Base-by-base conservation (phyloP, 1,140 invertebrate species). In the Brachionus koreanus region DNA sequence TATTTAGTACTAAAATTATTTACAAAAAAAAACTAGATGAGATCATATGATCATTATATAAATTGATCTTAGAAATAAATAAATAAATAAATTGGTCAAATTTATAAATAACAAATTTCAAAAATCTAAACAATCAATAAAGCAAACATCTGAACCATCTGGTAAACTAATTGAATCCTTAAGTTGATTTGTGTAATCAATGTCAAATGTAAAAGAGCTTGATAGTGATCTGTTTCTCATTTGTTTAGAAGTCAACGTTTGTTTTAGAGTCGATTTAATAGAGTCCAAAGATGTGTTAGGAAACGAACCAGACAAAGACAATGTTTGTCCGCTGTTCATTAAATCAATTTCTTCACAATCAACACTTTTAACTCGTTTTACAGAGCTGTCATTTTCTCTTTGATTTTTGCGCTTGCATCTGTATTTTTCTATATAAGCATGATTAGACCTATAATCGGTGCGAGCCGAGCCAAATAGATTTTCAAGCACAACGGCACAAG, bases 341-440 rank as follows among this genome's bases (percentile, higher is more conserved):
- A 39, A 43, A 19, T 39, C 35, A 37, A 69, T 39, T 69, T 69
- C 65, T 37, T 69, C 65, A 23, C 65, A 16, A 39, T 69, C 65
- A 16, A 69, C 16, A 39, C 65, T 69, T 33, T 69, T 69, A 69
- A 69, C 65, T 9, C 65, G 33, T 9, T 69, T 69, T 4, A 69
- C 29, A 43, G n/a, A 39, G n/a, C 1, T 29, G 16, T 39, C 2
- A 1, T 42, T 69, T 4, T 37, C 35, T 42, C 39, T 69, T 69
- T 23, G n/a, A 19, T 37, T 37, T 46, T 74, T 74, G 23, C 25
- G 39, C 43, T 74, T 74, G 2, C 39, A 49, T 46, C 42, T 29
- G 25, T 74, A 74, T 29, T 74, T 74, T 74, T 74, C 69, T 35
- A 74, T 74, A 74, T 74, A 74, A 10, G 25, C 69, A 49, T 74